Evolutionary conservation across 2,113 vertebrate genomes (phyloP).

Genomic region (Galeopterus variegatus): DNA sequence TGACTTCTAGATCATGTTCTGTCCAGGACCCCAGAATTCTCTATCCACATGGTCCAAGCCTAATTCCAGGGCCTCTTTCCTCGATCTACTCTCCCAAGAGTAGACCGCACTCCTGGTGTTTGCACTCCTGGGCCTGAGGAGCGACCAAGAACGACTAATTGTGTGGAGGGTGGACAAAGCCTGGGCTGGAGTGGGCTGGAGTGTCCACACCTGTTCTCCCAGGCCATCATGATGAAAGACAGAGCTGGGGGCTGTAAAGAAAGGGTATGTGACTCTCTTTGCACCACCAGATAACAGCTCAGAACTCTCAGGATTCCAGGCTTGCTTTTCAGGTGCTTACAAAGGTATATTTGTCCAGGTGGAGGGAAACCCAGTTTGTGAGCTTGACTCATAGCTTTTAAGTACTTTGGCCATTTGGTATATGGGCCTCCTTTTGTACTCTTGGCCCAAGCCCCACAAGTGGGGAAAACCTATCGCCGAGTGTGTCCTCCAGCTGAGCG

Average conservation of each 20-base stretch:
- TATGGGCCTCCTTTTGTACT: background rate
- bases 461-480: background rate
- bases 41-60: background rate
- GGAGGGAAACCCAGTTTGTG: background rate
- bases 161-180: background rate
- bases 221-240: background rate
- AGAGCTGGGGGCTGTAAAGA: background rate
- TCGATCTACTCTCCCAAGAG: background rate
- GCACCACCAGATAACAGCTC: too few species aligned
- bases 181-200: too few species aligned
- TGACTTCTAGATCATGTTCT: background rate
- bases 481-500: background rate
- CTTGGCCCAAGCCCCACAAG: too few species aligned
- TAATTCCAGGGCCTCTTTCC: background rate
- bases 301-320: background rate
- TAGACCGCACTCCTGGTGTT: accelerated
- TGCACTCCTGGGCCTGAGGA: background rate
- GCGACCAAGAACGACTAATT: background rate
- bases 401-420: background rate
- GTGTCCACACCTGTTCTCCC: background rate
- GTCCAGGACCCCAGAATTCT: background rate
- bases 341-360: background rate
- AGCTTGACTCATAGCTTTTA: background rate
- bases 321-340: background rate
- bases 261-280: background rate